These are phyloP conservation scores for Furnarius figulus DNA, from an alignment of 2,113 vertebrate genomes.

Conservation along the genomic window DNA sequence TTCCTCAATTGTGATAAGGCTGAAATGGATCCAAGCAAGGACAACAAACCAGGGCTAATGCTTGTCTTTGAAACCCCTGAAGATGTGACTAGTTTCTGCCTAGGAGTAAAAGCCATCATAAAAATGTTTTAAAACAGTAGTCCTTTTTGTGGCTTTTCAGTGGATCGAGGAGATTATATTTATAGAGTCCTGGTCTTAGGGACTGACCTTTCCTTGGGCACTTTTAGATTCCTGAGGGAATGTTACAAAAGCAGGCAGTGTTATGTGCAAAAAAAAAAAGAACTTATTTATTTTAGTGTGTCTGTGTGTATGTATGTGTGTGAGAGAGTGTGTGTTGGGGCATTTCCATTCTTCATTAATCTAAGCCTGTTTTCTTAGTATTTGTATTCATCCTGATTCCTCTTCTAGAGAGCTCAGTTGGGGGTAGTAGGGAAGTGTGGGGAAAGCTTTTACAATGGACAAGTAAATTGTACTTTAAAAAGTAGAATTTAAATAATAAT, in stretches of 20 bases:
- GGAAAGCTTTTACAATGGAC: constrained; percentile 21
- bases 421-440: constrained; percentile 25
- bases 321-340: constrained; percentile 17
- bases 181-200: neutral
- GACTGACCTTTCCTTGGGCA: neutral
- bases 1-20: constrained; percentile 56
- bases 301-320: neutral
- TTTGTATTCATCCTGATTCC: constrained; percentile 52
- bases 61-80: constrained; percentile 14
- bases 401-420: constrained; percentile 41
- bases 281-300: constrained; percentile 41
- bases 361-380: constrained; percentile 53
- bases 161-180: neutral
- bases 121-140: neutral
- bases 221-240: neutral
- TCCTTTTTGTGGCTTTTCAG: neutral
- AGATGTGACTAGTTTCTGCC: constrained; percentile 25
- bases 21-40: constrained; percentile 41
- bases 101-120: neutral
- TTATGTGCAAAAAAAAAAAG: neutral
- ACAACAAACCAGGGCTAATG: constrained; percentile 28
- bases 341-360: constrained; percentile 63
- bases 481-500: constrained; percentile 2
- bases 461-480: constrained; percentile 3
- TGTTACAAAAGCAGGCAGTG: constrained; percentile 15